phyloP scores from a whole-genome alignment of 2,797 vertebrate genomes.

The Alexandromys oeconomus region DNA sequence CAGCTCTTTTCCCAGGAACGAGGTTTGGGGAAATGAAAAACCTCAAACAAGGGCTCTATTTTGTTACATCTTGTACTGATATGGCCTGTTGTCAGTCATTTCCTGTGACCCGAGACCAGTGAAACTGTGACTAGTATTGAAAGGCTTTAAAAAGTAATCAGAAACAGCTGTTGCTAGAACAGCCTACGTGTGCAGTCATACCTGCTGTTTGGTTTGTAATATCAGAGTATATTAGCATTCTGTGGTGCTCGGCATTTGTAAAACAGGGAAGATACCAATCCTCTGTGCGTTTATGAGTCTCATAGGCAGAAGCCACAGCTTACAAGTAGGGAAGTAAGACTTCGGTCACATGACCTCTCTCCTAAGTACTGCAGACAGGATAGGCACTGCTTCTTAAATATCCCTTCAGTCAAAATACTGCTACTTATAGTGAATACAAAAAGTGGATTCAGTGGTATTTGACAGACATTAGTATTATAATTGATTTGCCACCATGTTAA shows the following conservation, averaged over 20 bases:
- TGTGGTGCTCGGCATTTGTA: constrained; percentile 54
- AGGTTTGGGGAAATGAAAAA: constrained; percentile 38
- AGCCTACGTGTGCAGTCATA: background rate
- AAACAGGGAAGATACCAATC: constrained; percentile 20
- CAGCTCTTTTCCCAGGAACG: background rate
- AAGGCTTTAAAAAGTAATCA: background rate
- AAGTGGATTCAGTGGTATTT: background rate
- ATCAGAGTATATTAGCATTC: constrained; percentile 30
- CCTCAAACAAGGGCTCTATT: background rate
- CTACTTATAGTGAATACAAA: background rate
- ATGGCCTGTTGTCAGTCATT: background rate
- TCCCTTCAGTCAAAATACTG: background rate
- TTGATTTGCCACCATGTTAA: constrained; percentile 41
- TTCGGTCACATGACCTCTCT: background rate
- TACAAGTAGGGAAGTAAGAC: background rate
- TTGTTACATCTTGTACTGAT: background rate
- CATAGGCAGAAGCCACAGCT: constrained; percentile 31
- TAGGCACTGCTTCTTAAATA: background rate
- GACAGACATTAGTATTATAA: constrained; percentile 56
- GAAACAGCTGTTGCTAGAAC: background rate
- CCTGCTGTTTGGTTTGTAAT: constrained; percentile 39
- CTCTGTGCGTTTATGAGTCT: constrained; percentile 16
- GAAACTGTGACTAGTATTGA: background rate
- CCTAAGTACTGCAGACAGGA: background rate
- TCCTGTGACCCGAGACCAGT: background rate